Evolutionary conservation across 1,140 invertebrate genomes (phyloP), one percentile per base, ranked within the genome.

Genomic region (Magallana ariakensis): DNA sequence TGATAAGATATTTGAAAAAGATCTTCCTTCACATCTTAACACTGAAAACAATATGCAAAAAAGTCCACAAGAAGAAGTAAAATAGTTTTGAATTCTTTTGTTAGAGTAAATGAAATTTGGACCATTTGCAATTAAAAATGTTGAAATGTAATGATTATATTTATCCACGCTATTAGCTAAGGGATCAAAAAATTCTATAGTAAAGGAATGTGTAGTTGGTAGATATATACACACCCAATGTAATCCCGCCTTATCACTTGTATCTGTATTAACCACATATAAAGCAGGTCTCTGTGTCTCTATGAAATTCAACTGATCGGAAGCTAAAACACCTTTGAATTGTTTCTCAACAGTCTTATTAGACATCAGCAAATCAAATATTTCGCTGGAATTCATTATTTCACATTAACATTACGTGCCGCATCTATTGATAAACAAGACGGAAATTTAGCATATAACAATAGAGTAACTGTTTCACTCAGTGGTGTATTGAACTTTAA

Each of bases 91-190:
- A 13, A 58, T 58, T 58, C 57, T 58, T 58, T 58, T 58, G 57
- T 58, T 58, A 58, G 57, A 58, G 57, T 58, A 58, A 13, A 58
- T 58, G 16, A 58, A 58, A 58, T 58, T 58, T 16, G 57, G 57
- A 58, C 57, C 16, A 58, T 58, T 58, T 13, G 57, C 57, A 58
- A 58, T 58, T 46, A 58, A 58, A 58, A 58, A 58, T 58, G 57
- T 58, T 58, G 57, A 58, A 58, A 58, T 58, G 57, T 58, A 58
- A 58, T 58, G 57, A 58, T 58, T 58, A 58, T 58, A 58, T 58
- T 58, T 58, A 58, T 58, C 57, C 16, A 58, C 57, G 16, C 57
- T 58, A 58, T 58, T 58, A 16, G 57, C 57, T 58, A 58, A 58
- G 57, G 57, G 57, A 58, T 58, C 57, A 58, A 58, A 10, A 58